Evolutionary conservation across 2,888 invertebrate genomes (phyloP).

Genomic region (Lasioglossum zephyrum): DNA sequence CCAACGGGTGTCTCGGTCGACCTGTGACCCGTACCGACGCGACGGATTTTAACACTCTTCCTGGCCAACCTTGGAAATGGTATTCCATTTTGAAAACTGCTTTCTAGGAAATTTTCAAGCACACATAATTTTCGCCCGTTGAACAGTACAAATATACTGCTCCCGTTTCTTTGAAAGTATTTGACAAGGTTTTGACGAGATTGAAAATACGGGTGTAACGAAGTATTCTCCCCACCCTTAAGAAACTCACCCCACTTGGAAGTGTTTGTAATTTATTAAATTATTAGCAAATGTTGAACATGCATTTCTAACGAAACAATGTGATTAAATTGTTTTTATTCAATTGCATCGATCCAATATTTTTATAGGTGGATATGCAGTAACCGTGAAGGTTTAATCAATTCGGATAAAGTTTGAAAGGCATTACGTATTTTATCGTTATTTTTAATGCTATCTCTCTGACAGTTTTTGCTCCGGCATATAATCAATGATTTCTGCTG

Average conservation of each 20-base stretch:
- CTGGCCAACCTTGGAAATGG: background rate
- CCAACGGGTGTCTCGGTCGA: conserved; percentile 36
- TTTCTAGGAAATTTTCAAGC: background rate
- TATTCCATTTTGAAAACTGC: background rate
- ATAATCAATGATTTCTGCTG: conserved; percentile 11
- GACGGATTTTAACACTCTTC: background rate
- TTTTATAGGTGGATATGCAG: background rate
- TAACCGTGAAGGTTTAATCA: background rate
- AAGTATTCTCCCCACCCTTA: no score
- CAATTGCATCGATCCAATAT: background rate
- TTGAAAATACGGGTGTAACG: no score
- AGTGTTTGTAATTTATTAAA: background rate
- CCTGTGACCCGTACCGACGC: background rate
- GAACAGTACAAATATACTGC: background rate
- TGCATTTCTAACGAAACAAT: background rate
- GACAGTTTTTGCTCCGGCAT: background rate
- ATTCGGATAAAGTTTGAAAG: background rate
- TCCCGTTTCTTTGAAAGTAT: background rate
- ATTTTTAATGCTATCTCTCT: background rate
- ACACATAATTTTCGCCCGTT: background rate
- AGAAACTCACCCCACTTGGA: background rate
- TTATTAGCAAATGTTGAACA: background rate
- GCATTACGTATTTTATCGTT: background rate
- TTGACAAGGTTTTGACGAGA: background rate
- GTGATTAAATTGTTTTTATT: background rate